Base-by-base conservation (phyloP, 92 coral and sea anemone species). In the Phymanthus crucifer region DNA sequence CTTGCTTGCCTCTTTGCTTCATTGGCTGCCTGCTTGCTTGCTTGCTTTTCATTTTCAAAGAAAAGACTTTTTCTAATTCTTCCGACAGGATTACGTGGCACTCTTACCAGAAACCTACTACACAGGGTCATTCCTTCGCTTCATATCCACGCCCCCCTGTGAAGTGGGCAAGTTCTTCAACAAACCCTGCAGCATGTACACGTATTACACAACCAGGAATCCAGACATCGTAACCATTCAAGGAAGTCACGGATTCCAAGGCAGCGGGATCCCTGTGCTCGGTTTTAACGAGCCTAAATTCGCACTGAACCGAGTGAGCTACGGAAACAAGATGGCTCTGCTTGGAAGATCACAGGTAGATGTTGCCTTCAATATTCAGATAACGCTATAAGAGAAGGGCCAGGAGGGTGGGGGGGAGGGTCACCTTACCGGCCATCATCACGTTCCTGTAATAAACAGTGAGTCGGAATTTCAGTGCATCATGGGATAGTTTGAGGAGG, bases 41-140 rank as follows among this genome's bases (percentile, higher is more conserved):
- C 5, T 54, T 54, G 9, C 26, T 12, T 19, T 6, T 23, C 10
- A 3, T 1, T 8, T 50, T 50, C 6, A 38, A 38, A 38, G 10
- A 11, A 43, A 9, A 43, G 14, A 43, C 1, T n/a, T n/a, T 3
- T 43, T 43, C 48, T 43, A 43, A 43, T 7, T 17, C 16, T 43
- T 43, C 47, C 1, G 14, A 38, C 90, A 96, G 99, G 99, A 96
- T 70, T 93, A 96, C 85, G 74, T 93, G 32, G 91, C 90, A 27
- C 89, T 96, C 67, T 78, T 96, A 32, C 99, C 99, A 19, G 89
- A 91, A 71, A 94, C 91, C n/a, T 96, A 96, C 71, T 96, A 93
- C 94, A 85, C 83, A n/a, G 94, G 94, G 3, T 80, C 86, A 26
- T 83, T 82, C 78, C 89, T 96, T 13, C 87, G 83, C n/a, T 76